Evolutionary conservation across 2,888 invertebrate species (phyloP), one percentile per base, ranked within the genome.

Genomic region (Keiferia lycopersicella): DNA sequence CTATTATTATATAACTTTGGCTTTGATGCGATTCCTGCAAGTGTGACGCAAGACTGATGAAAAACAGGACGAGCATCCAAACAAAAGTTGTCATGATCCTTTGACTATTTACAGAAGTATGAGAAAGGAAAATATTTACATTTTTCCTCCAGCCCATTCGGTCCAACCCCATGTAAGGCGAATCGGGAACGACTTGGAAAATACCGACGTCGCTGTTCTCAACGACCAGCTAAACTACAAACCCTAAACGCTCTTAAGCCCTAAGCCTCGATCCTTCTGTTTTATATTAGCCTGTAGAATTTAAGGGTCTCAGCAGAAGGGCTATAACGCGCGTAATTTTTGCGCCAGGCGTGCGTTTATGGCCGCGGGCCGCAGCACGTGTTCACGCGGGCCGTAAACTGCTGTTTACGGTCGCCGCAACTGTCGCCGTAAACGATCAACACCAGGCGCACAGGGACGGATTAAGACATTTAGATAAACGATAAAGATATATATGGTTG

Each of bases 381-480:
- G 80, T 82, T 85, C 80, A 86, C 74, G 77, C 77, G 64, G 68
- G 60, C 68, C 67, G 76, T 85, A 82, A 84, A 84, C 83, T 80
- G 80, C 78, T 80, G 11, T 61, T 48, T 50, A 60, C 22, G 16
- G 34, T 68, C 72, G 71, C 77, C 70, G 68, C 74, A 77, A 73
- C 74, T 68, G 70, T 74, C 76, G 78, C 86, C 87, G 77, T 86
- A 84, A 86, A 87, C 73, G 79, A 68, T 81, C 56, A 82, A 61
- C 30, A 61, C 26, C 56, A 34, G 62, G 34, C 59, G 48, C 18
- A 57, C 53, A 61, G 50, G 62, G 65, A 62, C 56, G 50, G 64
- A 39, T 62, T 26, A 51, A 48, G 65, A 41, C 6, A 8, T 56
- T 16, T 8, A 51, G 51, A 0, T 18, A 41, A 41, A 39, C 39